phyloP scores from a whole-genome alignment of 2,888 invertebrate genomes.

The Augiades crinisus region DNA sequence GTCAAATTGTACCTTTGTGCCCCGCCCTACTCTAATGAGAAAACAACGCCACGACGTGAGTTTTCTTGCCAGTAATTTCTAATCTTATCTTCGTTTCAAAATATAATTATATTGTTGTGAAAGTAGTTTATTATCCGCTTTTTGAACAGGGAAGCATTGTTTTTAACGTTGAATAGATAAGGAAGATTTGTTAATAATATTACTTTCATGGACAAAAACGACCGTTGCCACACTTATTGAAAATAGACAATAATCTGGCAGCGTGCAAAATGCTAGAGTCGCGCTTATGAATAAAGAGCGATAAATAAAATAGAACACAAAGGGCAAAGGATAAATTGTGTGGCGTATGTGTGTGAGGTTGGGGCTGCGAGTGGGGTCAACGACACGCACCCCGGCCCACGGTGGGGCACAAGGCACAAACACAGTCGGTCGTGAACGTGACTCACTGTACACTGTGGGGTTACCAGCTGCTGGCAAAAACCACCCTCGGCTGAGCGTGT shows the following conservation, averaged over 20 bases:
- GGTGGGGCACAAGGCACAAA: constrained; percentile 68
- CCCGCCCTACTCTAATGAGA: too few species aligned
- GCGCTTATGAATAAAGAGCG: constrained; percentile 56
- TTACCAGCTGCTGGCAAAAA: constrained; percentile 78
- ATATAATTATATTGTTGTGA: not conserved
- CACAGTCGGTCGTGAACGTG: constrained; percentile 79
- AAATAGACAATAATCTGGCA: constrained; percentile 36
- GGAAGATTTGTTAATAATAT: constrained; percentile 5
- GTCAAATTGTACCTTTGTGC: too few species aligned
- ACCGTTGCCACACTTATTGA: constrained; percentile 6
- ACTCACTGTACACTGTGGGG: constrained; percentile 77
- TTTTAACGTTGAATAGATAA: not conserved
- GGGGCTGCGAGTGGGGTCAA: constrained; percentile 77
- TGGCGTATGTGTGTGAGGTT: constrained; percentile 57
- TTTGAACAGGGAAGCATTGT: constrained; percentile 2
- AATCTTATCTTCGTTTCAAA: not conserved
- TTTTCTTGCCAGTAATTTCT: not conserved
- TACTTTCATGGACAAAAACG: not conserved
- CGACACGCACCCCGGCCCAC: constrained; percentile 75
- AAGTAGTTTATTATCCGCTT: not conserved
- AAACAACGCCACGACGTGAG: not conserved
- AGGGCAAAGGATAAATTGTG: constrained; percentile 71
- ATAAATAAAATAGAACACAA: constrained; percentile 71
- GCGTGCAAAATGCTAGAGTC: constrained; percentile 55
- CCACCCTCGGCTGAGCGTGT: constrained; percentile 63